A percentile compares a stretch with the other conserved stretches of the same genome.
phyloP scores from a whole-genome alignment of 2,113 vertebrate genomes.

The Spermophilus dauricus region DNA sequence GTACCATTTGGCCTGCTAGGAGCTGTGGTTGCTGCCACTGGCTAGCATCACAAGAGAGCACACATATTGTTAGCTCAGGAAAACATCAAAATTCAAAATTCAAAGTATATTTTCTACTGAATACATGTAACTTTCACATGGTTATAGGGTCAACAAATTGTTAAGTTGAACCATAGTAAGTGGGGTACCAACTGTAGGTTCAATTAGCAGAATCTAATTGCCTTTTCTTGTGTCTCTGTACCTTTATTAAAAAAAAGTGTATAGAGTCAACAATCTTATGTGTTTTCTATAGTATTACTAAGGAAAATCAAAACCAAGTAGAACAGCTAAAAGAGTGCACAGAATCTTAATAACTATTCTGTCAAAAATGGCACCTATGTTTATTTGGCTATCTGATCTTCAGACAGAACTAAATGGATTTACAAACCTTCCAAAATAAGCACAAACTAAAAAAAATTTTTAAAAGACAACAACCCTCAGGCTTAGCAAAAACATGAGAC shows the following conservation, averaged over 20 bases:
- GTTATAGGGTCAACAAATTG: neutral
- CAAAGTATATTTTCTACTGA: neutral
- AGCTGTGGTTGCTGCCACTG: neutral
- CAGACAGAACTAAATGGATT: slow-evolving; percentile 62
- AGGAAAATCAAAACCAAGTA: slow-evolving; percentile 13
- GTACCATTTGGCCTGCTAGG: neutral
- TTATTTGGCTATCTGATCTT: slow-evolving; percentile 58
- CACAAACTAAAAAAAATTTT: neutral
- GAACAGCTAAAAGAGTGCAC: slow-evolving; percentile 14
- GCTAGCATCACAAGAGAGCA: neutral
- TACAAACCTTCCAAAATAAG: slow-evolving; percentile 74
- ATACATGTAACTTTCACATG: accelerated
- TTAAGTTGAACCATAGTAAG: neutral
- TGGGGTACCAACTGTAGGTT: neutral
- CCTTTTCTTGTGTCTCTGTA: neutral
- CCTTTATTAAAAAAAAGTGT: slow-evolving; percentile 28
- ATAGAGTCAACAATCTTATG: neutral
- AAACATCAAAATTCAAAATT: neutral
- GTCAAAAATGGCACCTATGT: slow-evolving; percentile 62
- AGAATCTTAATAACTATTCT: slow-evolving; percentile 60
- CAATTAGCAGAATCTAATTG: neutral
- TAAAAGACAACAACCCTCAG: neutral
- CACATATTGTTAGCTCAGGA: neutral
- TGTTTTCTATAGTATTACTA: slow-evolving; percentile 15
- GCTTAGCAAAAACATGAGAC: slow-evolving; percentile 58